Conservation (phyloP, 1,140 invertebrate species). For the Leptopilina clavipes region DNA sequence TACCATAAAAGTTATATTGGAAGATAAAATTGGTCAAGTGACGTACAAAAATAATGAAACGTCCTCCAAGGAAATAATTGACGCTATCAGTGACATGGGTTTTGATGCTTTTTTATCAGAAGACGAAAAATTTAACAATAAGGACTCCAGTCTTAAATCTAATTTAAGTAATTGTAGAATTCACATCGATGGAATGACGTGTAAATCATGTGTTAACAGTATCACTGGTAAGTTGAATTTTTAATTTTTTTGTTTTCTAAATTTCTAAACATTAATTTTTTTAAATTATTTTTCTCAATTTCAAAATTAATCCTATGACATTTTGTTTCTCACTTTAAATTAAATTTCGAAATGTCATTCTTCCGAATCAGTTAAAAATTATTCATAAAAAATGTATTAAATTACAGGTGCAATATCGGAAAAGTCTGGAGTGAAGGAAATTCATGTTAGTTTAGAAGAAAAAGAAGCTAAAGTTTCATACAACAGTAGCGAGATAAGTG, state of each 20-base stretch:
- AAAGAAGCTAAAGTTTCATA: constrained; percentile 79
- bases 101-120: constrained; percentile 76
- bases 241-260: constrained; percentile 31
- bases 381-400: constrained; percentile 37
- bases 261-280: too few relatives aligned
- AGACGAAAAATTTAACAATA: constrained; percentile 35
- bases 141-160: constrained; percentile 72
- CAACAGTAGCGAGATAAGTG: constrained; percentile 68
- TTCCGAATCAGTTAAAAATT: constrained; percentile 20
- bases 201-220: constrained; percentile 86
- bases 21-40: constrained; percentile 78
- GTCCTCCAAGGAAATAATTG: constrained; percentile 76
- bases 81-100: constrained; percentile 82
- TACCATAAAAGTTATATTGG: constrained; percentile 77
- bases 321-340: not conserved
- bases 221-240: constrained; percentile 78
- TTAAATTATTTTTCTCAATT: not conserved
- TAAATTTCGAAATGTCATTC: not conserved
- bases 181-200: constrained; percentile 87
- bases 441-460: constrained; percentile 78
- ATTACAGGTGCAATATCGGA: constrained; percentile 76
- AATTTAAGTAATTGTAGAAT: constrained; percentile 68
- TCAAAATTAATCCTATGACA: not conserved
- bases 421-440: constrained; percentile 77
- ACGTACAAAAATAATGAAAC: constrained; percentile 72